Base-by-base conservation (phyloP, 2,797 vertebrate species). In the Myiotriccus ornatus region DNA sequence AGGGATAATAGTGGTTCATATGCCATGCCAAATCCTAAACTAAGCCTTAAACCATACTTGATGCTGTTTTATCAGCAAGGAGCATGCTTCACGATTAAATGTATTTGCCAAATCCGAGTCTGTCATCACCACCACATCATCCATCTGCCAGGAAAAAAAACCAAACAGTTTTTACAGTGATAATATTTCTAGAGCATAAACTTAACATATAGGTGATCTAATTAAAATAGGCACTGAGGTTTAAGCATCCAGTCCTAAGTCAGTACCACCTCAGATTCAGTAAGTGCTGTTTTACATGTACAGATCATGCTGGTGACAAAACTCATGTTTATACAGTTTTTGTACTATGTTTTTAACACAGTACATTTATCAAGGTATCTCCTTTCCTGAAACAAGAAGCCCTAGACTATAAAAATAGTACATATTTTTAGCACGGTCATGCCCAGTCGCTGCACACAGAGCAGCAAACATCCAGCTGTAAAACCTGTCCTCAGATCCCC, bases 321-420 rank as follows among this genome's bases (percentile, higher is more conserved):
- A 0, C 1, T 10, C 24, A n/a, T 0, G 2, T 25, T 85, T 50
- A 22, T 30, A 24, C 9, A 35, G 11, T 23, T 73, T 62, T 52
- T 37, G 2, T 71, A 90, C 70, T 7, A 4, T 20, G 35, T 44
- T 65, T 73, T 65, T 47, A 64, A 49, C 20, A 27, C 10, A 12
- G 7, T 9, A 11, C 23, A 46, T 68, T 60, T 68, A 59, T 55
- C 52, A 75, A 70, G 14, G 22, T 24, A 32, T 25, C 18, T 78
- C 30, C 50, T 59, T 55, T 49, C 6, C 35, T 25, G 34, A 71
- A 81, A n/a, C 32, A 59, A 60, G 56, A 19, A 62, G 41, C 16
- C 28, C 71, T 44, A 30, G 49, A 27, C 21, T 13, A 1, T 11
- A 47, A 57, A 2, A 5, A 46, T 64, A 87, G 39, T 2, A 49